Base-by-base conservation (phyloP, 2,113 vertebrate genomes). In the Elaphurus davidianus region DNA sequence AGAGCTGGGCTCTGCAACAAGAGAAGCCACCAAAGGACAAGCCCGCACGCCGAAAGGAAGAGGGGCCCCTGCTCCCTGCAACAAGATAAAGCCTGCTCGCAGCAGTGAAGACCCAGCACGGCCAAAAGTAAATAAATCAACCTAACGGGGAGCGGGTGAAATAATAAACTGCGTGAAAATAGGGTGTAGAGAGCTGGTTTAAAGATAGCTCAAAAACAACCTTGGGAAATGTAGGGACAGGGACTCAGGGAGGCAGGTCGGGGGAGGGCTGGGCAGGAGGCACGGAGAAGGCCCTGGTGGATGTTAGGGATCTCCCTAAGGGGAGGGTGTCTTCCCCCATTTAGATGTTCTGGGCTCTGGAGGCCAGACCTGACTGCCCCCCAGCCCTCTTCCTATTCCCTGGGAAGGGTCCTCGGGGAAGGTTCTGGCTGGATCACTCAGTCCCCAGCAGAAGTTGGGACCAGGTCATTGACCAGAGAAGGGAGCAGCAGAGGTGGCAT, bases 361-460 rank as follows among this genome's bases (percentile, higher is more conserved):
- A 45, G 67, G 27, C n/a, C 87, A 94, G 67, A 33, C 57, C 84
- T 57, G 8, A 62, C 28, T 96, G 17, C 23, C 23, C 36, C 33
- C 1, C 13, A 3, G 21, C 40, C 79, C 19, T 47, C 28, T 52
- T 23, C 60, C 30, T 19, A 0, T 85, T 92, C 76, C 87, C 82
- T 47, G 67, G 86, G 43, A 94, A 94, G 78, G 76, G 82, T 30
- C 71, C 55, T 97, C 21, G 17, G 96, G 16, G 71, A 92, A 81
- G 52, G 30, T 90, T 86, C 87, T 87, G 84, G 92, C 21, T 86
- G 27, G 62, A 81, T 97, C 71, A 27, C 50, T 96, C 17, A 30
- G 67, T 97, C 81, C 67, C 54, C 43, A 59, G 54, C 8, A 40
- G 43, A 67, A 94, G 60, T 11, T 74, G 94, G 47, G 91, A 90